A percentile compares a stretch with the other conserved stretches of the same genome.
These are phyloP conservation scores for Onychomys torridus DNA, from an alignment of 2,797 vertebrate genomes.

Conservation along the genomic window DNA sequence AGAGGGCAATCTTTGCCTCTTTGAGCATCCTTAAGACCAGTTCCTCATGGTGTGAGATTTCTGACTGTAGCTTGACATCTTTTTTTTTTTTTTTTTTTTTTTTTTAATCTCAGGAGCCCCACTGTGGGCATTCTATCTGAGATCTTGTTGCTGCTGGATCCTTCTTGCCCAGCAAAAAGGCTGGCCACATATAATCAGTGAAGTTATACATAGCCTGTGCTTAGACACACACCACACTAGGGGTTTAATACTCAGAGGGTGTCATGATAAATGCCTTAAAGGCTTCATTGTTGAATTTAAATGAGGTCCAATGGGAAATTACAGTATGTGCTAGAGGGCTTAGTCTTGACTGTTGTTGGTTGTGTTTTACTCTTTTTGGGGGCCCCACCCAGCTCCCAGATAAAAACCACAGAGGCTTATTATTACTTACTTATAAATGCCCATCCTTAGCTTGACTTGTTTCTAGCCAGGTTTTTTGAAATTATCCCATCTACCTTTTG, in stretches of 20 bases:
- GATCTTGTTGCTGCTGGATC: not conserved
- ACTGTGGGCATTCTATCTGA: rapidly evolving
- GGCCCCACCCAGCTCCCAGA: too few relatives aligned
- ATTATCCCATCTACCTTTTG: too few relatives aligned
- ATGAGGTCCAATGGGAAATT: not conserved
- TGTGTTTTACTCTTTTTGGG: too few relatives aligned
- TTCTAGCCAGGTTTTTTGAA: too few relatives aligned
- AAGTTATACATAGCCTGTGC: not conserved
- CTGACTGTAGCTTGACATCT: not conserved
- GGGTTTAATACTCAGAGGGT: not conserved
- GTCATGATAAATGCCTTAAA: not conserved
- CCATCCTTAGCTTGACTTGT: too few relatives aligned
- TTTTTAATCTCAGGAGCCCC: not conserved
- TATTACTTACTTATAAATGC: too few relatives aligned
- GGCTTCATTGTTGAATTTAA: not conserved
- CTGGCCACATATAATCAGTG: not conserved
- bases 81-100: not conserved
- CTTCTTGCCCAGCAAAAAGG: not conserved
- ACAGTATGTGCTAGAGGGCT: not conserved
- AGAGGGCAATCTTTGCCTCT: not conserved
- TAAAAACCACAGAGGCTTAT: too few relatives aligned
- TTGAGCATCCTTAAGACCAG: not conserved
- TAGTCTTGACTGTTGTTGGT: not conserved
- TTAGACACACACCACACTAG: not conserved
- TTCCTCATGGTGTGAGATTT: not conserved